Base-by-base conservation (phyloP, 1,140 invertebrate genomes). In the Bathynomus jamesi region DNA sequence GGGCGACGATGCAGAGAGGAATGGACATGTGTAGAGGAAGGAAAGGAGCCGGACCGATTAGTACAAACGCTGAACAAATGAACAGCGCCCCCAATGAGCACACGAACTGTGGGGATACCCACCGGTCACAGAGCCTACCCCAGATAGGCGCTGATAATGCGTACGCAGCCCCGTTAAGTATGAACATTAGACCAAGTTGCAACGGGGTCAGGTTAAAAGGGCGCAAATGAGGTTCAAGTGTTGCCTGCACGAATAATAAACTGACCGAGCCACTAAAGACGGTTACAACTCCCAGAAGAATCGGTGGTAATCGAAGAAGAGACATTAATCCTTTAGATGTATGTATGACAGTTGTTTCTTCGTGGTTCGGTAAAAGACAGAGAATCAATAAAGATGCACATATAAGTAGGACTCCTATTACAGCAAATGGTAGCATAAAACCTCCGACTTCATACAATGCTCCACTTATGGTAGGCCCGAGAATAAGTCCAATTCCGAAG, bases 401-500 rank as follows among this genome's bases (percentile, higher is more conserved):
- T 13, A 24, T 27, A 21, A 96, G 83, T 0, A 89, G 84, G 2
- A 85, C 86, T 1, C 94, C 94, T 62, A 95, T 84, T 0, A 93
- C 88, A 4, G 88, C 89, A 80, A 97, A 97, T 0, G 95, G 94
- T 3, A 93, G 85, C 0, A 87, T 88, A 81, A 92, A 97, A 0
- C 94, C 94, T 25, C 94, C 92, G 2, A 87, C 78, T 83, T 89
- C 80, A 80, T 90, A 95, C 0, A 95, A 82, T 11, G 88, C 87
- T 7, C 92, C 92, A 0, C 92, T 92, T 4, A 95, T 85, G 0
- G 91, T 91, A 0, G 93, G 93, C 0, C 92, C 93, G 5, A 91
- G 89, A 66, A 94, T 94, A n/a, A 93, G 85, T 0, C 94, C 94
- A 0, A 96, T 81, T 0, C 93, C 94, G 80, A 92, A 94, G 80